phyloP scores from a whole-genome alignment of 2,888 invertebrate genomes.

The Tridacna crocea region DNA sequence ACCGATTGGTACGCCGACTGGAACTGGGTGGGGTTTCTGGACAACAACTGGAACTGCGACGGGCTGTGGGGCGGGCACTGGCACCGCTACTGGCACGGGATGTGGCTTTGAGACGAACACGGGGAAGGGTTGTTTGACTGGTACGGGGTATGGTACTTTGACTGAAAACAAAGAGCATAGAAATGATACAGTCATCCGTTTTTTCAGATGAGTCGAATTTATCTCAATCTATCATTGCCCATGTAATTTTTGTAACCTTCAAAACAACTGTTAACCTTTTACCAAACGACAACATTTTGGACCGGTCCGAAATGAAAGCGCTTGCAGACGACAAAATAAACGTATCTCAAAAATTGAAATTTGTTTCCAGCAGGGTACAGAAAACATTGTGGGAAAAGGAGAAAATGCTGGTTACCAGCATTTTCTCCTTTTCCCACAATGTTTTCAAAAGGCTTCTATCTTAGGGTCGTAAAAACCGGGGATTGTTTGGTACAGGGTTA shows the following conservation, averaged over 20 bases:
- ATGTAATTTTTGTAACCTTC: background rate
- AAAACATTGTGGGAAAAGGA: too few species aligned
- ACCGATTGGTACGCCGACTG: slow-evolving; percentile 9
- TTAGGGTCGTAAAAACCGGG: too few species aligned
- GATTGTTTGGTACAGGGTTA: too few species aligned
- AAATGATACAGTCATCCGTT: background rate
- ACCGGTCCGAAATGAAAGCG: too few species aligned
- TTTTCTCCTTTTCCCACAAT: too few species aligned
- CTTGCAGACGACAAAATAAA: too few species aligned
- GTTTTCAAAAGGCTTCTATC: too few species aligned
- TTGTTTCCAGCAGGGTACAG: too few species aligned
- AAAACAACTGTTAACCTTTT: too few species aligned
- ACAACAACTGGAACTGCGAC: slow-evolving; percentile 5
- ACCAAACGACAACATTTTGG: too few species aligned
- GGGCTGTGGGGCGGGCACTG: slow-evolving; percentile 5
- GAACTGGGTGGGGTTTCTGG: slow-evolving; percentile 3
- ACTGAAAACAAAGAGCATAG: background rate
- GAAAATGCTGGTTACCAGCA: too few species aligned
- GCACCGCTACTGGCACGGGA: background rate
- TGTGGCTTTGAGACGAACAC: background rate
- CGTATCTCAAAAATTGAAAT: too few species aligned
- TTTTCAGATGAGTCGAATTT: background rate
- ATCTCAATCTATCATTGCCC: background rate
- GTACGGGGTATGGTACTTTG: slow-evolving; percentile 1
- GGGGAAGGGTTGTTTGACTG: slow-evolving; percentile 1